Evolutionary conservation across 2,113 vertebrate species (phyloP), one percentile per base, ranked within the genome.

Genomic region (Polyodon spathula): DNA sequence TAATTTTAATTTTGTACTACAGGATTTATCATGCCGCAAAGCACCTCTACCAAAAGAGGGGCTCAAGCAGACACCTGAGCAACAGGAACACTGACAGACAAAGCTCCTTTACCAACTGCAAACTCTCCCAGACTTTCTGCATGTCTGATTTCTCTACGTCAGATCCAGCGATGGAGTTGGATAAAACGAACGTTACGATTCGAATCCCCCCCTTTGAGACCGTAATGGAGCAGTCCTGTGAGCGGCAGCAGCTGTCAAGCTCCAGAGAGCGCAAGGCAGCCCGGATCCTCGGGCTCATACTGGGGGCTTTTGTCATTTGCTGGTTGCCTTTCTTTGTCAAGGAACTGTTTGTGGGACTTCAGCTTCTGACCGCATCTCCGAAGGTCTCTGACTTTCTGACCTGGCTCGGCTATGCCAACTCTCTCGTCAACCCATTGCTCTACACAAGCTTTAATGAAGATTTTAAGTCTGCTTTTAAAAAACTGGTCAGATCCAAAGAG

Each of bases 361-460:
- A 71, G 2, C 2, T 90, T 54, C 76, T 84, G n/a, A 76, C 42
- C 2, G 87, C 90, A 1, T 90, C 90, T 12, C 70, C 80, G 2
- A 76, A 82, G 37, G 76, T 92, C 58, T 87, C 89, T 0, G 90
- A 93, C 61, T 78, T 92, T 64, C 82, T 95, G 66, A 93, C 92
- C 4, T 95, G 92, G 92, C 84, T 95, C 37, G 92, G 92, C 12
- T 94, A 95, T n/a, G 70, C 90, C 65, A 94, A 95, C 81, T 95
- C 92, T 1, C 85, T 95, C 17, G 88, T 95, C 70, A 95, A 95
- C 74, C 92, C 92, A 39, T 76, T 93, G 58, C 83, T 95, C 40
- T 95, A 95, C 71, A 94, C 93, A 6, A 95, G 90, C 76, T 95
- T 95, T 76, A 95, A 95, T 0, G 91, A 95, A 63, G 92, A 95